Base-by-base conservation (phyloP, 2,888 invertebrate genomes). In the Limnephilus rhombicus region DNA sequence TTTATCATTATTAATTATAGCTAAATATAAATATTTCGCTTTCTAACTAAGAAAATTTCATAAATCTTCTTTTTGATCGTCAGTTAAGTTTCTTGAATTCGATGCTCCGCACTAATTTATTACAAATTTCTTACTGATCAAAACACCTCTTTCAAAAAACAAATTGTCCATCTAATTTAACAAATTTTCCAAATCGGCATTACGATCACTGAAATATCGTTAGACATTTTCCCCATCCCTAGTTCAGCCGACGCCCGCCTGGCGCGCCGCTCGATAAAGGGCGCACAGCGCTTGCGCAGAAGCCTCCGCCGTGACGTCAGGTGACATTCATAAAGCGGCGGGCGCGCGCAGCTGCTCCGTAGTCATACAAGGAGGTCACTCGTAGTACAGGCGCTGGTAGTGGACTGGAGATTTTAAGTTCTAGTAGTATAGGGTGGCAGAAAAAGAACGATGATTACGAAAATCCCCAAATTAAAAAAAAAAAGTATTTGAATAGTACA, bases 201-300 rank as follows among this genome's bases (percentile, higher is more conserved):
- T 24, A 37, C 18, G 9, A 83, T 68, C 24, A 34, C 3, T 9
- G n/a, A 31, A 89, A 81, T 45, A n/a, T 15, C 89, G 82, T 37
- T 89, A 24, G 41, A 68, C 24, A 11, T 29, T 89, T 95, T 94
- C 94, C 94, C 94, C 94, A 94, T 92, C 94, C 93, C 94, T 93
- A 95, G 68, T 68, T 68, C 94, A 94, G 94, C 94, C 94, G 94
- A 94, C 94, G 94, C 94, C 94, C 93, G 94, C 93, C 94, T 94
- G 93, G 94, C 94, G 94, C 88, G 89, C 37, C 94, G 94, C 93
- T 93, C 92, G 91, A 94, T 94, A 93, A 92, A 92, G 93, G 93
- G 93, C 91, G 94, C 90, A 81, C 93, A 94, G 82, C 93, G 93
- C 92, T 87, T 31, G 92, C 92, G 93, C 93, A 68, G 37, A 45